A percentile compares a stretch with the other conserved stretches of the same genome.
phyloP scores from a whole-genome alignment of 2,113 vertebrate species.

The Hemiscyllium ocellatum region DNA sequence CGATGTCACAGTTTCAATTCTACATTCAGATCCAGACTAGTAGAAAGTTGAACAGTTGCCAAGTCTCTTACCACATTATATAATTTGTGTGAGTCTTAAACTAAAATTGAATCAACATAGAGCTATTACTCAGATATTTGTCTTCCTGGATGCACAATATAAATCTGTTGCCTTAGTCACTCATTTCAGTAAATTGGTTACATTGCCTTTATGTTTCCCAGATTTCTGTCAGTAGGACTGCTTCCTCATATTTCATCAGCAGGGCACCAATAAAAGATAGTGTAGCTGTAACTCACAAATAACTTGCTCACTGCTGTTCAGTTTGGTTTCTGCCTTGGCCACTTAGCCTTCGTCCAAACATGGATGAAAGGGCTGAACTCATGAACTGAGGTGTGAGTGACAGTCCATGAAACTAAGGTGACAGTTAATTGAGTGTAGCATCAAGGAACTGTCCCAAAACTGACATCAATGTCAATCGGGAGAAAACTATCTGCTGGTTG shows the following conservation, averaged over 20 bases:
- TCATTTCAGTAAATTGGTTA: background rate
- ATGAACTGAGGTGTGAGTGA: too few relatives aligned
- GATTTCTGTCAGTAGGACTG: background rate
- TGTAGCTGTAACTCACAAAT: too few relatives aligned
- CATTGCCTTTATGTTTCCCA: background rate
- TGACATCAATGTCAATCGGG: too few relatives aligned
- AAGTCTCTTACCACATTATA: background rate
- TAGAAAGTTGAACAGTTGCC: background rate
- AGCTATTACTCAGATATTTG: background rate
- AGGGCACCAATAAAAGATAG: too few relatives aligned
- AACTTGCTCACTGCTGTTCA: too few relatives aligned
- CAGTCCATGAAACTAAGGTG: too few relatives aligned
- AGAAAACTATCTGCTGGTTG: too few relatives aligned
- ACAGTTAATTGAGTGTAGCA: too few relatives aligned
- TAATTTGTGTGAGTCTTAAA: background rate
- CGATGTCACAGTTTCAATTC: background rate
- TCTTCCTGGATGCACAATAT: background rate
- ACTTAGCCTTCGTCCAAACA: too few relatives aligned
- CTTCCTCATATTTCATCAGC: background rate
- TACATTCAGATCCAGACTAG: background rate
- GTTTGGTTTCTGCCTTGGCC: too few relatives aligned
- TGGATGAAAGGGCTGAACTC: too few relatives aligned
- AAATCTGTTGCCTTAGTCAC: background rate
- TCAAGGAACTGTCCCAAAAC: too few relatives aligned
- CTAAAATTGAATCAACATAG: conserved; percentile 2